Evolutionary conservation across 2,113 vertebrate genomes (phyloP).

Genomic region (Micromys minutus): DNA sequence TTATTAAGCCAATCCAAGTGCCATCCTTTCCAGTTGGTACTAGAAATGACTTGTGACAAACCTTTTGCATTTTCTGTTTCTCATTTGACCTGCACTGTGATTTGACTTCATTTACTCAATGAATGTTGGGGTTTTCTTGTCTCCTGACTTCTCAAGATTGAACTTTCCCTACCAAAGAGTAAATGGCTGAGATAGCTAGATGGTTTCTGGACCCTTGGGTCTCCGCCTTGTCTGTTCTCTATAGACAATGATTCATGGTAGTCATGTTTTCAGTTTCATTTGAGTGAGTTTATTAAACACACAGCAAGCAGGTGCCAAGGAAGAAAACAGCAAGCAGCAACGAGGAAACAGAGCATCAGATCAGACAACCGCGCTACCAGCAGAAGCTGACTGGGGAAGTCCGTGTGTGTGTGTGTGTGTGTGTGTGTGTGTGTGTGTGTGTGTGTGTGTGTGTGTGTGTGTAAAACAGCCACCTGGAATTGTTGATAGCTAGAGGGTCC

Average conservation of each 20-base stretch:
- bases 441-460: no score
- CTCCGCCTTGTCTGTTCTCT: not conserved
- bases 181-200: not conserved
- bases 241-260: not conserved
- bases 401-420: no score
- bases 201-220: not conserved
- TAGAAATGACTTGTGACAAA: not conserved
- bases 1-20: not conserved
- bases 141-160: not conserved
- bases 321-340: not conserved
- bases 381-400: not conserved
- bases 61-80: not conserved
- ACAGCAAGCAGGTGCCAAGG: not conserved
- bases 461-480: not conserved
- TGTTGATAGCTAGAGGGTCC: not conserved
- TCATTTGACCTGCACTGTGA: not conserved
- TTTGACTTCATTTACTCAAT: not conserved
- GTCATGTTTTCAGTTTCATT: not conserved
- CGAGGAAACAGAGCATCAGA: not conserved
- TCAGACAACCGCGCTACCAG: not conserved
- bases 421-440: no score
- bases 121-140: not conserved
- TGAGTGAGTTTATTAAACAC: not conserved
- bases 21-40: not conserved
- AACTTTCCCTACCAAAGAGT: not conserved